Evolutionary conservation across 2,113 vertebrate genomes (phyloP).

Genomic region (Hiodon alosoides): DNA sequence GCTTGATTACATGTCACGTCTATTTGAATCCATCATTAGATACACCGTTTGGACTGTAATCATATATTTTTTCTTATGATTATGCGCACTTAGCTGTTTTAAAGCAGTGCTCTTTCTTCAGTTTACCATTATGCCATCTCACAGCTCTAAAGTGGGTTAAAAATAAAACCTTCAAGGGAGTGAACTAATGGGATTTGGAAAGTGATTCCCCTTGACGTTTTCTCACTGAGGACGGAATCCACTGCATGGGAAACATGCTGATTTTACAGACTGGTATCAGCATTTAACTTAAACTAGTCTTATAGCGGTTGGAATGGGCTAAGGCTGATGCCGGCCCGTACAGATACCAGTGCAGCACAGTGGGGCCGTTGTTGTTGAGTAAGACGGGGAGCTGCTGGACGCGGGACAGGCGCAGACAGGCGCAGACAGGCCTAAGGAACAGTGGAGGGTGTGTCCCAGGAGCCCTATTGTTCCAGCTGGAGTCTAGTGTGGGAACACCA

Average conservation of each 20-base stretch:
- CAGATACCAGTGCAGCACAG: neutral
- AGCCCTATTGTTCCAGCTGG: conserved; percentile 39
- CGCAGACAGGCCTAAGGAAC: conserved; percentile 36
- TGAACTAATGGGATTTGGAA: neutral
- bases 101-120: neutral
- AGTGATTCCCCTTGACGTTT: too few species aligned
- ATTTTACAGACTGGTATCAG: too few species aligned
- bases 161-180: too few species aligned
- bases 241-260: too few species aligned
- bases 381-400: neutral
- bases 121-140: neutral
- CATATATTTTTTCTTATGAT: neutral
- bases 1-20: neutral
- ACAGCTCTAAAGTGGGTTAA: neutral
- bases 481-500: conserved; percentile 30
- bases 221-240: too few species aligned
- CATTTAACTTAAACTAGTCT: too few species aligned
- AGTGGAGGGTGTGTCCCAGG: conserved; percentile 39
- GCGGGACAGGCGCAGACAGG: conserved; percentile 29
- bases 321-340: too few species aligned
- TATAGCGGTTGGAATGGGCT: too few species aligned
- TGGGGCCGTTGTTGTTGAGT: neutral
- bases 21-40: neutral
- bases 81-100: neutral
- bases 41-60: neutral